Percentiles rank a stretch among this genome's conserved stretches.
Conservation (phyloP, 2,797 vertebrate genomes). For the Takifugu rubripes region DNA sequence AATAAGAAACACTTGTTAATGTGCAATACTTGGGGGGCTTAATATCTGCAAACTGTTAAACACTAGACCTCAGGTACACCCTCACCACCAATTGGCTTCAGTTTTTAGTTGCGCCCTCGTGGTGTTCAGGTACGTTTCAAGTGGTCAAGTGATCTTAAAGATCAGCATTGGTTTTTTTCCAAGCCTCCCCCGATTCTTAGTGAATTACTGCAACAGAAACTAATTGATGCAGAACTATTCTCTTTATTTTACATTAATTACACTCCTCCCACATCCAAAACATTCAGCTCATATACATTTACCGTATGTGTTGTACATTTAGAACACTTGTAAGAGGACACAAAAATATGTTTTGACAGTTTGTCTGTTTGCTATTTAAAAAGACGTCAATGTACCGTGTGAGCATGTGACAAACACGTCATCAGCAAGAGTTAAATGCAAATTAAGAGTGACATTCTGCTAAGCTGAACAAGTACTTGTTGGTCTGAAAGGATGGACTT, state of each 20-base stretch:
- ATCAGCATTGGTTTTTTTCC: no score
- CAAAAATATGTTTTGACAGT: no score
- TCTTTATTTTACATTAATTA: conserved; percentile 94
- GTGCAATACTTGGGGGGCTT: no score
- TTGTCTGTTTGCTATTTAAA: no score
- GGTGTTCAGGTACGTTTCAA: conserved; percentile 1
- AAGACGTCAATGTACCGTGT: not conserved
- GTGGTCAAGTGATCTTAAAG: no score
- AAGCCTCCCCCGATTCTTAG: no score
- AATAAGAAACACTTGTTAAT: no score
- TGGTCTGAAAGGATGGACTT: not conserved
- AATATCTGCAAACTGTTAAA: not conserved
- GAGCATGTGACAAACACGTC: not conserved
- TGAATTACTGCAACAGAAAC: conserved; percentile 21
- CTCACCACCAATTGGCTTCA: no score
- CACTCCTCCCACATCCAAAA: conserved; percentile 69
- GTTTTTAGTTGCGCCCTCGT: no score
- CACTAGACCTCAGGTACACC: not conserved
- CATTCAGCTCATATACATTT: conserved; percentile 75
- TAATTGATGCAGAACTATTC: conserved; percentile 23
- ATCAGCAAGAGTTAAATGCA: conserved; percentile 18
- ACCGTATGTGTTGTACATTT: conserved; percentile 75
- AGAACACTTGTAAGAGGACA: conserved; percentile 1
- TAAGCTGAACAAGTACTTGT: conserved; percentile 6
- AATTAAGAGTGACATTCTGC: conserved; percentile 24